Evolutionary conservation across 2,113 vertebrate species (phyloP).

Genomic region (Cyanistes caeruleus): DNA sequence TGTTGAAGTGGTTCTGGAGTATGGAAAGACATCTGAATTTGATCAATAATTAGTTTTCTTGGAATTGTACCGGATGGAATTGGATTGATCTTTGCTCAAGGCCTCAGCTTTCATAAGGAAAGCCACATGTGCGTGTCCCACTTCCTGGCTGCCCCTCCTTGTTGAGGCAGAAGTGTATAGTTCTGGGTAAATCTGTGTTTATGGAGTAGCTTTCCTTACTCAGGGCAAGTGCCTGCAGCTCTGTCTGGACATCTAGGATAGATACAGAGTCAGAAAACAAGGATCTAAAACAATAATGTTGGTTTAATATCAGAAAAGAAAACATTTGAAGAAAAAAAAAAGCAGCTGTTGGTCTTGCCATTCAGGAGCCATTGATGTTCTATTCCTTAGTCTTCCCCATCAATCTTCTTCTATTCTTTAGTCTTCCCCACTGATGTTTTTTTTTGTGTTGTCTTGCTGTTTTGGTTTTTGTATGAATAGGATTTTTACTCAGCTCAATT

Average conservation of each 20-base stretch:
- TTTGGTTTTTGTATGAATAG: not conserved
- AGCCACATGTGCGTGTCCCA: fast-evolving
- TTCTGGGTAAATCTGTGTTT: not conserved
- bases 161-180: not conserved
- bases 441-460: not conserved
- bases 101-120: not conserved
- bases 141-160: not conserved
- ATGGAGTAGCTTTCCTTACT: not conserved
- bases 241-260: not conserved
- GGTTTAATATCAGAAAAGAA: not conserved
- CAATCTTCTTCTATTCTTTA: no score
- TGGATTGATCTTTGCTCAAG: not conserved
- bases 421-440: not conserved
- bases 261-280: not conserved
- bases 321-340: not conserved
- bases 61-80: not conserved
- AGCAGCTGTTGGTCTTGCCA: not conserved
- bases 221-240: not conserved
- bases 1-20: not conserved
- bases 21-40: not conserved
- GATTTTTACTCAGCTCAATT: not conserved
- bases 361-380: not conserved
- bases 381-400: not conserved
- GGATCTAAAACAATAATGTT: not conserved
- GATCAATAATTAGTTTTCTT: not conserved